These are phyloP conservation scores for Caenorhabditis japonica DNA, from an alignment of 2,888 invertebrate species.

Conservation along the genomic window DNA sequence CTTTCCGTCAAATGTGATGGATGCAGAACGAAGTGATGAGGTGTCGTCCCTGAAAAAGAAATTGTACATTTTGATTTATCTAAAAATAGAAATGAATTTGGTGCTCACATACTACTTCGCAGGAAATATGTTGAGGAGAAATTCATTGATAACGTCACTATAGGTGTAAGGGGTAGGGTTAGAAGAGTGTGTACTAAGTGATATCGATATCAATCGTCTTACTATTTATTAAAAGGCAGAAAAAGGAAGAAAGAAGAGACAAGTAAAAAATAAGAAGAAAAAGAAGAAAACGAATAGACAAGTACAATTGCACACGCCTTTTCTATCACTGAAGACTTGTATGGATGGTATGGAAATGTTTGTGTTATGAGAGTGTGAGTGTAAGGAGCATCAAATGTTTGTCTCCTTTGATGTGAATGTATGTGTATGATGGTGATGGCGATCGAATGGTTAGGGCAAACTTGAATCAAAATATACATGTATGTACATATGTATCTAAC, in stretches of 20 bases:
- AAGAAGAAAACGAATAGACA: background rate
- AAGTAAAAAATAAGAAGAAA: slow-evolving; percentile 15
- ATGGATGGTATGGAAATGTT: slow-evolving; percentile 10
- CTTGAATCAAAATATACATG: no score
- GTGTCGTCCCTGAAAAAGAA: slow-evolving; percentile 61
- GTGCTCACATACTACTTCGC: slow-evolving; percentile 34
- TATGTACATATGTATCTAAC: no score
- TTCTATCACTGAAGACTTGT: slow-evolving; percentile 3
- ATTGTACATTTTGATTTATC: background rate
- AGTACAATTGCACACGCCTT: slow-evolving; percentile 17
- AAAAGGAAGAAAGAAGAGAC: slow-evolving; percentile 9
- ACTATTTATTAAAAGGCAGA: slow-evolving; percentile 14
- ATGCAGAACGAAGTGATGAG: slow-evolving; percentile 61
- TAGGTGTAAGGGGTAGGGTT: no score
- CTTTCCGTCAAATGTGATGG: slow-evolving; percentile 60
- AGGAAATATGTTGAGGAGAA: slow-evolving; percentile 27
- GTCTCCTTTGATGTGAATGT: slow-evolving; percentile 42
- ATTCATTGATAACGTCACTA: slow-evolving; percentile 20
- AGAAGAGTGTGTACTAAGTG: no score
- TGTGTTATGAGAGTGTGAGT: slow-evolving; percentile 11
- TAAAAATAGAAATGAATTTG: background rate
- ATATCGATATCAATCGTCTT: no score
- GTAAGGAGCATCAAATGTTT: slow-evolving; percentile 45
- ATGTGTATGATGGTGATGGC: slow-evolving; percentile 19
- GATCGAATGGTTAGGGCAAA: no score